Conservation (phyloP, 2,113 vertebrate genomes). For the Pionites leucogaster region DNA sequence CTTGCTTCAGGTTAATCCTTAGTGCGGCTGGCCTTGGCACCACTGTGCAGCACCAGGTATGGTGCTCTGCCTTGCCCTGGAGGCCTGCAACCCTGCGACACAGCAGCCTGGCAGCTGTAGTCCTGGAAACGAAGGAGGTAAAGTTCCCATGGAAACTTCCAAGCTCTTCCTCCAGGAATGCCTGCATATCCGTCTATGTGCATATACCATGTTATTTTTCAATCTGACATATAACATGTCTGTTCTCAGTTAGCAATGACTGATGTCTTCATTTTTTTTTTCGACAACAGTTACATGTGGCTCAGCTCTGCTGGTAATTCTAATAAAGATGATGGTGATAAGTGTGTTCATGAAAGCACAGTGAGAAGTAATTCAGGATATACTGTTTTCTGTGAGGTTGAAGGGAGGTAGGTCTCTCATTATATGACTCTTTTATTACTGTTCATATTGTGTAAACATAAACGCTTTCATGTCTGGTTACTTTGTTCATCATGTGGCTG, state of each 20-base stretch:
- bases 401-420: background rate
- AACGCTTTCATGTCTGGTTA: background rate
- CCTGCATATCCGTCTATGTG: background rate
- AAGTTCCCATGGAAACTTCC: background rate
- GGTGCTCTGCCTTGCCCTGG: background rate
- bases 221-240: background rate
- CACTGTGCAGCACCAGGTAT: rapidly evolving
- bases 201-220: rapidly evolving
- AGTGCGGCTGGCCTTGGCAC: background rate
- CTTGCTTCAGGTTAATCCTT: background rate
- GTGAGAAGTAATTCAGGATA: background rate
- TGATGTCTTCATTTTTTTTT: background rate
- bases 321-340: background rate
- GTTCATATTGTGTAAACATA: conserved; percentile 20
- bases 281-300: background rate
- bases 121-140: background rate
- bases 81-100: background rate
- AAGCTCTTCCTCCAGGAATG: background rate
- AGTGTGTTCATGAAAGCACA: background rate
- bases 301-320: background rate
- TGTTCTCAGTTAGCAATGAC: background rate
- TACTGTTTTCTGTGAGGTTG: background rate
- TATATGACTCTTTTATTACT: background rate
- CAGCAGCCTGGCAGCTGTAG: background rate
- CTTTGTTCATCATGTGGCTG: background rate